Conservation (phyloP, 2,888 invertebrate species). For the Diaphora mendica region DNA sequence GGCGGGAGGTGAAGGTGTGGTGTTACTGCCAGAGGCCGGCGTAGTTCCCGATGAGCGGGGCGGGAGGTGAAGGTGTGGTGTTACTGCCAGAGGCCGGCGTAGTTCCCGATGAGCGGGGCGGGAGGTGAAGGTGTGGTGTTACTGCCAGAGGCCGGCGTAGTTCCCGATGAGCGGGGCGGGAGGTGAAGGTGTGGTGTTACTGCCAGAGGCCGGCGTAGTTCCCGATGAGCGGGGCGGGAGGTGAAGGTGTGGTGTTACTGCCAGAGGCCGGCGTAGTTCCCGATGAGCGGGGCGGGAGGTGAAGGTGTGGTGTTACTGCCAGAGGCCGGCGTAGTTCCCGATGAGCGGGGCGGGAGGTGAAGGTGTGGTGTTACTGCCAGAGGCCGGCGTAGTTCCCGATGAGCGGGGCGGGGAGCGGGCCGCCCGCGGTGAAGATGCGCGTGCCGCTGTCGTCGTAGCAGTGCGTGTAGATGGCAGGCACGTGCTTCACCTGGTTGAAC, state of each 20-base stretch:
- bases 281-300: too few species aligned
- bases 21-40: neutral
- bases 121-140: constrained; percentile 90
- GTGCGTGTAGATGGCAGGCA: constrained; percentile 98
- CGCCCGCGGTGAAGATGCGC: constrained; percentile 97
- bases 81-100: constrained; percentile 97
- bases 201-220: constrained; percentile 98
- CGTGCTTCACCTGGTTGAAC: constrained; percentile 94
- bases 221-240: constrained; percentile 62
- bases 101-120: constrained; percentile 96
- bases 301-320: constrained; percentile 90
- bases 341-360: constrained; percentile 95
- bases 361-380: constrained; percentile 96
- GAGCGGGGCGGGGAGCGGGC: constrained; percentile 95
- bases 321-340: constrained; percentile 97
- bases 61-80: too few species aligned
- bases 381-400: constrained; percentile 98
- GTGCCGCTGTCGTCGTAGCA: constrained; percentile 97
- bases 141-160: constrained; percentile 98
- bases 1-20: constrained; percentile 92
- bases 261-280: constrained; percentile 98
- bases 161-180: constrained; percentile 96
- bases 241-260: constrained; percentile 91
- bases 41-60: too few species aligned
- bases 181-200: constrained; percentile 96